Percentiles rank a stretch among this genome's conserved stretches.
These are phyloP conservation scores for Elgaria multicarinata DNA, from an alignment of 2,113 vertebrate genomes.

Conservation along the genomic window DNA sequence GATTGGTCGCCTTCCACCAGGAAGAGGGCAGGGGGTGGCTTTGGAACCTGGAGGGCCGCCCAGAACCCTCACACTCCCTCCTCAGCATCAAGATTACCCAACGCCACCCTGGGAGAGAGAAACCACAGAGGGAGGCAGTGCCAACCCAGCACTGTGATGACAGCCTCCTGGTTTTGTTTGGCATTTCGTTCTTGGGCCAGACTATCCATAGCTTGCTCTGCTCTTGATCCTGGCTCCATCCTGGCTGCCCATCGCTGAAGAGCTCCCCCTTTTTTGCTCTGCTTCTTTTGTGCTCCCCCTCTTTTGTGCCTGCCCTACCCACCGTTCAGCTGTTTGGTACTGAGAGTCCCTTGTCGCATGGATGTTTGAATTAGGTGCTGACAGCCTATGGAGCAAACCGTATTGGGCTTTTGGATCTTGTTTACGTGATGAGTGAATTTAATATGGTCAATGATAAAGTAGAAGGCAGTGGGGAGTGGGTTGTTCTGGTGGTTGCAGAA, in stretches of 20 bases:
- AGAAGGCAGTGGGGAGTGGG: background rate
- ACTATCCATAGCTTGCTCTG: background rate
- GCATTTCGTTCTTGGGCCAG: background rate
- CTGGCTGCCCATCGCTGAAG: background rate
- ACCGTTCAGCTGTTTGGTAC: background rate
- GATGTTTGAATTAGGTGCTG: background rate
- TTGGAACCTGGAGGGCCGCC: background rate
- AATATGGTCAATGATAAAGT: background rate
- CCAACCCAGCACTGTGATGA: background rate
- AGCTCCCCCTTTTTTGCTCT: background rate
- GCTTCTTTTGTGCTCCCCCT: background rate
- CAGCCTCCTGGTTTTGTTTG: background rate
- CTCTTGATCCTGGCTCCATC: background rate
- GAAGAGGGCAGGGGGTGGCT: too few species aligned
- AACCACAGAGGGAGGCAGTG: too few species aligned
- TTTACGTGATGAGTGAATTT: slow-evolving; percentile 18
- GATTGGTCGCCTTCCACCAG: too few species aligned
- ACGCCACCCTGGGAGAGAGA: too few species aligned
- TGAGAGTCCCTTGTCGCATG: background rate
- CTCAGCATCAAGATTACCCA: too few species aligned
- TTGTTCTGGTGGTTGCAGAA: background rate
- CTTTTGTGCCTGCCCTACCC: background rate
- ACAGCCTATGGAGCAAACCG: background rate
- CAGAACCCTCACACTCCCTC: background rate
- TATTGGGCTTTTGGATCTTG: background rate